These are phyloP conservation scores for Phyllostomus discolor DNA, from an alignment of 2,113 vertebrate species.

Conservation along the genomic window DNA sequence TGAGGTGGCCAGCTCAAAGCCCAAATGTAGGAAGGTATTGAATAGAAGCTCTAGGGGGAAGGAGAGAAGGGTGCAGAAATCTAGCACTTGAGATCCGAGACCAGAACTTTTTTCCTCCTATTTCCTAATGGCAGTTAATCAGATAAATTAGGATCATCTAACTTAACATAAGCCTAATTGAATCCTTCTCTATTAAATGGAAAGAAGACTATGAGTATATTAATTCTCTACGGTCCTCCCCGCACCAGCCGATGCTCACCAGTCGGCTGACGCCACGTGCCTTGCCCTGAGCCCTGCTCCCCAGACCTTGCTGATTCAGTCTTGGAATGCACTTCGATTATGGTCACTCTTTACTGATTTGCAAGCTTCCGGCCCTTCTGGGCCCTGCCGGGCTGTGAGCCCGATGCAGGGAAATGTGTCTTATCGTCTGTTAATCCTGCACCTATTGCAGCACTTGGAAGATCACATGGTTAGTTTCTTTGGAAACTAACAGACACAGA, in stretches of 20 bases:
- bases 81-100: not conserved
- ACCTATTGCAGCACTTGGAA: not conserved
- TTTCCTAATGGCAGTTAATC: not conserved
- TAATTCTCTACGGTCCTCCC: not conserved
- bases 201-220: not conserved
- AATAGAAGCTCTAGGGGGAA: not conserved
- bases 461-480: not conserved
- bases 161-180: not conserved
- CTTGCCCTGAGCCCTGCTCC: not conserved
- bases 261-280: not conserved
- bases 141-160: not conserved
- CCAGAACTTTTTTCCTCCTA: not conserved
- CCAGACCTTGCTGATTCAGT: not conserved
- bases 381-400: not conserved
- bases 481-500: not conserved
- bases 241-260: accelerated
- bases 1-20: not conserved
- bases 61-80: not conserved
- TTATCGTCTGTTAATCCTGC: not conserved
- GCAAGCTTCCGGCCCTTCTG: not conserved
- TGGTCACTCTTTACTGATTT: not conserved
- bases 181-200: not conserved
- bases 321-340: not conserved
- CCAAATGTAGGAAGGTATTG: not conserved
- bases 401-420: not conserved